Evolutionary conservation across 2,888 invertebrate species (phyloP), one percentile per base, ranked within the genome.

Genomic region (Escarpia spicata): DNA sequence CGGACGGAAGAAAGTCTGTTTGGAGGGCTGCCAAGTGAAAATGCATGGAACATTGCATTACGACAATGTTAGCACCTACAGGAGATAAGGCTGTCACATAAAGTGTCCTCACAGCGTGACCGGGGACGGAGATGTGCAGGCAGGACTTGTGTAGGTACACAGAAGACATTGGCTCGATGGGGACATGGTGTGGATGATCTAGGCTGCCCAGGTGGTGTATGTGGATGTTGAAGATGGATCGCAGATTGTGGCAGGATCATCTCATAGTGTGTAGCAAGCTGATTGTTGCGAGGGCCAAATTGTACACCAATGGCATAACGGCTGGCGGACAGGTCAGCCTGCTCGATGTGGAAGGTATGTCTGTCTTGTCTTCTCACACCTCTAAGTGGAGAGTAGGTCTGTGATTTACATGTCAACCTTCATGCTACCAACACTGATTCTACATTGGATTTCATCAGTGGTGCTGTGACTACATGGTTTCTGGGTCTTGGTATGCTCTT

Each of bases 191-290:
- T 75, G n/a, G 75, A 26, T 75, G 75, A 75, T 75, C 19, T 75
- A 26, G 19, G 52, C 52, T 52, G 52, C 12, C 9, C 15, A 15
- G 52, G 9, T 9, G 52, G 60, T 15, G n/a, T 19, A 15, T 1
- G 75, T 75, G 75, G 26, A 26, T 6, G 3, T 26, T 6, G 75
- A 75, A 26, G 75, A 93, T 93, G 93, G 93, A 93, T 92, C 92
- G 93, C 12, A 60, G 92, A n/a, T n/a, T 92, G 75, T 93, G 93
- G 93, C 93, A 93, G 92, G 93, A 93, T 19, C 93, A 93, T 43
- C 92, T 93, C 45, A 93, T 93, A 91, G 75, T 93, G 31, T 93
- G 93, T 90, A 93, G 93, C 58, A 92, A 90, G 90, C 58, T 92
- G 89, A 92, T 93, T 58, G 93, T 93, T 37, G 93, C 90, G 75